phyloP scores from a whole-genome alignment of 1,140 invertebrate species.

The Apolygus lucorum region DNA sequence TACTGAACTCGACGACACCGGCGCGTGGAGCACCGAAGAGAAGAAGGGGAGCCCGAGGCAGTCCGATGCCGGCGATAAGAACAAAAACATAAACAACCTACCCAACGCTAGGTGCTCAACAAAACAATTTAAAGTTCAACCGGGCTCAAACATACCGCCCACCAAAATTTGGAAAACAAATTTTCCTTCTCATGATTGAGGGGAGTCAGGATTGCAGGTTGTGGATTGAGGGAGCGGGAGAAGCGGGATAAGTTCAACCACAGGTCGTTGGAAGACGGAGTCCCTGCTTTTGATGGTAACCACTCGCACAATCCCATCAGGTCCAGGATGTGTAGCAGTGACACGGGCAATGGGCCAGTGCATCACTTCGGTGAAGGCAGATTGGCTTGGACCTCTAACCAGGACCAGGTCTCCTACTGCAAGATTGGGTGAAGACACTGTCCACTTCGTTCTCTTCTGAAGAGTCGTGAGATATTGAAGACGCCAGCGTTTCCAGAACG shows the following conservation, averaged over 20 bases:
- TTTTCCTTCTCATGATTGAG: not conserved
- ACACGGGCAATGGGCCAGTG: constrained; percentile 27
- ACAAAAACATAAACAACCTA: too few species aligned
- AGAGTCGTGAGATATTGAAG: constrained; percentile 34
- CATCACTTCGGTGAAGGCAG: too few species aligned
- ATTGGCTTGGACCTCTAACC: constrained; percentile 36
- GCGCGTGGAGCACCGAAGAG: too few species aligned
- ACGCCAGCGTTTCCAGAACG: constrained; percentile 35
- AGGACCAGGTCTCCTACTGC: constrained; percentile 36
- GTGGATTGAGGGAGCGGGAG: not conserved
- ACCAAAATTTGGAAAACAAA: not conserved
- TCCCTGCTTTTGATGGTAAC: constrained; percentile 12
- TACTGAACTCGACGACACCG: too few species aligned
- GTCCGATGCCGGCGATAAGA: too few species aligned
- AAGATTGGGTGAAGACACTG: constrained; percentile 24
- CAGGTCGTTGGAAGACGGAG: not conserved
- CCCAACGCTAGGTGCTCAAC: too few species aligned
- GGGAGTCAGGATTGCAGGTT: too few species aligned
- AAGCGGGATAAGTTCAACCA: not conserved
- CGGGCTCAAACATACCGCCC: not conserved
- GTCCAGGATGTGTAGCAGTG: constrained; percentile 20
- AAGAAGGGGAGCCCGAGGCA: too few species aligned
- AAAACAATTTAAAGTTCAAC: too few species aligned
- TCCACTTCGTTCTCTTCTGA: constrained; percentile 37
- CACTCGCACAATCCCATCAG: constrained; percentile 15